Conservation (phyloP, 2,888 invertebrate genomes). For the Machimus atricapillus region DNA sequence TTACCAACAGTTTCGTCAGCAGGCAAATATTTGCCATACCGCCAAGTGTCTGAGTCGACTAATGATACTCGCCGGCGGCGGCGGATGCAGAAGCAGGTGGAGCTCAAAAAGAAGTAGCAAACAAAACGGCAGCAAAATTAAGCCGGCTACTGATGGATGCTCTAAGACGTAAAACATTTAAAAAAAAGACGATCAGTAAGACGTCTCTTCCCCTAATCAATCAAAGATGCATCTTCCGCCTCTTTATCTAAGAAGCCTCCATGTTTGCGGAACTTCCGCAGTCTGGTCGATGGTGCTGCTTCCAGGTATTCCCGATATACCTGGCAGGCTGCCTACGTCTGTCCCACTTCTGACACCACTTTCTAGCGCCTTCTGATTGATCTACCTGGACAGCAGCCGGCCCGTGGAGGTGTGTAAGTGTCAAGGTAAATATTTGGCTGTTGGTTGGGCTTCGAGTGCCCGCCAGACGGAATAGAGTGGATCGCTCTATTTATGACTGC, state of each 20-base stretch:
- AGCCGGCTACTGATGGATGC: neutral
- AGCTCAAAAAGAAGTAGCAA: neutral
- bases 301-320: neutral
- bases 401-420: neutral
- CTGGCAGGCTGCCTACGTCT: neutral
- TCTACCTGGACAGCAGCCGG: neutral
- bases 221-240: neutral
- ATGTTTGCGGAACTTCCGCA: neutral
- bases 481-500: neutral
- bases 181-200: neutral
- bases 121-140: neutral
- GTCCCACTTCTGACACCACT: neutral
- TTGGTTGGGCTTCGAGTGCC: neutral
- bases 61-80: neutral
- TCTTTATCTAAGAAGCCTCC: neutral
- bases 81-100: neutral
- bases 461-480: neutral
- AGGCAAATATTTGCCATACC: neutral
- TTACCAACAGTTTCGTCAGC: neutral
- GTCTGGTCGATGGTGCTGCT: neutral
- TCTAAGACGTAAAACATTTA: neutral
- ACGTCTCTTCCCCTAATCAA: neutral
- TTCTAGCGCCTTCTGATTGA: neutral
- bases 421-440: constrained; percentile 11
- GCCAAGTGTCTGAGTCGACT: neutral